A percentile compares a stretch with the other conserved stretches of the same genome.
Conservation (phyloP, 2,113 vertebrate species). For the Noctilio leporinus region DNA sequence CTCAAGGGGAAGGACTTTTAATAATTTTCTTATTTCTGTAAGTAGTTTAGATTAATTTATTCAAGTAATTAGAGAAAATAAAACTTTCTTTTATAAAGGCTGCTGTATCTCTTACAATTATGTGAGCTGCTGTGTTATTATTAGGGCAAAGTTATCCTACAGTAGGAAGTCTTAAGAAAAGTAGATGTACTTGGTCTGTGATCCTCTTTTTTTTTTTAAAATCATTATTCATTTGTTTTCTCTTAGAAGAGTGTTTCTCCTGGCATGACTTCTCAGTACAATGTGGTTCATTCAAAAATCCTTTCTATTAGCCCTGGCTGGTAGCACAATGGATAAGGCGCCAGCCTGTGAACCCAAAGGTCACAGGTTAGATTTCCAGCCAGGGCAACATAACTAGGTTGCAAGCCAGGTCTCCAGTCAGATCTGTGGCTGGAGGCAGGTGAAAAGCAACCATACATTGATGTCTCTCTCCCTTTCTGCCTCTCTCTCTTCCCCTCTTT, state of each 20-base stretch:
- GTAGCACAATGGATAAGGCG: too few relatives aligned
- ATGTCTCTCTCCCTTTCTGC: too few relatives aligned
- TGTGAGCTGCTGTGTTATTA: neutral
- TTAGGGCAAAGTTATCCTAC: neutral
- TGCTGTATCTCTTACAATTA: slow-evolving; percentile 6
- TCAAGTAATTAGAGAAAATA: neutral
- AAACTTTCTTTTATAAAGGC: neutral
- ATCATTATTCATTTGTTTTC: neutral
- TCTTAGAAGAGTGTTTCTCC: neutral
- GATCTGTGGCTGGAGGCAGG: too few relatives aligned
- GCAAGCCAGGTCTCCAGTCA: too few relatives aligned
- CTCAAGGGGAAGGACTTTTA: neutral
- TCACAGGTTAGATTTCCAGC: too few relatives aligned
- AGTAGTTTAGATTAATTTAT: slow-evolving; percentile 6
- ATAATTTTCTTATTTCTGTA: neutral
- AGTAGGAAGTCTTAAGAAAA: neutral
- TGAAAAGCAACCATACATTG: too few relatives aligned
- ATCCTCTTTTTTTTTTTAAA: neutral
- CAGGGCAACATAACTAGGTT: too few relatives aligned
- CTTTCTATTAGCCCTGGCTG: too few relatives aligned
- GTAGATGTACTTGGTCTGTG: neutral
- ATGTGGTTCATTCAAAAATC: neutral
- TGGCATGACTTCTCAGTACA: neutral
- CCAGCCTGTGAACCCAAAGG: too few relatives aligned
- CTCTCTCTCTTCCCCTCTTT: too few relatives aligned